Evolutionary conservation across 2,888 invertebrate species (phyloP), one percentile per base, ranked within the genome.

Genomic region (Mamestra brassicae): DNA sequence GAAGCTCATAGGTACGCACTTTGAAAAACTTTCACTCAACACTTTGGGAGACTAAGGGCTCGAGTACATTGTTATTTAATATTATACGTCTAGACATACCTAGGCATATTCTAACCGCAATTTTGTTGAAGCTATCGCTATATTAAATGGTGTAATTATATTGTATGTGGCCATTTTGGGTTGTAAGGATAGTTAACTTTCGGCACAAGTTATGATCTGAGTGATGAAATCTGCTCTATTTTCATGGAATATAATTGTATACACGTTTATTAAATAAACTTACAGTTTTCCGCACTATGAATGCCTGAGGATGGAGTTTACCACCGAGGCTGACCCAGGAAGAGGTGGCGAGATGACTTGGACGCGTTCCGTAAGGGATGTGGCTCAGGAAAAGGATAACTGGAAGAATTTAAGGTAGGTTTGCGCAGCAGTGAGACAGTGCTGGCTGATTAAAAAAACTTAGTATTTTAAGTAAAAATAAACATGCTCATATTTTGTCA

Each of bases 1-100:
- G 38, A 38, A 45, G 54, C 61, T 69, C 60, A 61, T 26, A 52
- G 52, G 52, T 52, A 68, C 62, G 42, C 54, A 71, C 62, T 66
- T 61, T 45, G 47, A 69, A 74, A 77, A 85, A 85, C 58, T 71
- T 78, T 69, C 38, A 61, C 63, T 71, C 45, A 64, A 74, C 60
- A 61, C 58, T 65, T 75, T 65, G 50, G n/a, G 36, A 71, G 71
- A 52, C 47, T 71, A 50, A 76, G 15, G 63, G 45, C 55, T 54
- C 42, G 55, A 36, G 45, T 73, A 70, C 60, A 73, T 50, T 58
- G 61, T 82, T 54, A 69, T 79, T 69, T 50, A 17, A 52, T 58
- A 74, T 52, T 67, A 36, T 6, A 36, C 52, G 58, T 67, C 54
- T 63, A 54, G 52, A 81, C 38, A 36, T 34, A 26, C 26, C 26